These are phyloP conservation scores for Euplexia lucipara DNA, from an alignment of 2,888 invertebrate species.

Conservation along the genomic window DNA sequence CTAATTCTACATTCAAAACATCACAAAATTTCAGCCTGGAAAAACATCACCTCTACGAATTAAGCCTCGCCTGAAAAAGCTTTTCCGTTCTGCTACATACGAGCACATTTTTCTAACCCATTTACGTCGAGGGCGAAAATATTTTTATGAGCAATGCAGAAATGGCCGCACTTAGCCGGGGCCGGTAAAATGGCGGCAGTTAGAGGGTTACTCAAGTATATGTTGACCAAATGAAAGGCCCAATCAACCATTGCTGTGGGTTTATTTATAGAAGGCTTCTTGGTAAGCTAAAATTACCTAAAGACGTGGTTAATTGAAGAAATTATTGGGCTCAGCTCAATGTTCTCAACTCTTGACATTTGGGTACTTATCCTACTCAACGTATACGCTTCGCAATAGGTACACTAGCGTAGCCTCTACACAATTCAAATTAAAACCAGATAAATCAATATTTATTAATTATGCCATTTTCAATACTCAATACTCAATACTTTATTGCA, in stretches of 20 bases:
- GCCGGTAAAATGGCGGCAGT: constrained; percentile 27
- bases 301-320: constrained; percentile 23
- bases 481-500: no score
- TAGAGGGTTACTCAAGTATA: constrained; percentile 28
- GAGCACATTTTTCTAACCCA: constrained; percentile 48
- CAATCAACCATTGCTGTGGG: constrained; percentile 40
- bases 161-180: constrained; percentile 40
- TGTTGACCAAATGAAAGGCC: constrained; percentile 43
- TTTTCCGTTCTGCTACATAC: constrained; percentile 32
- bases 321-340: constrained; percentile 4
- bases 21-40: background rate
- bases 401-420: background rate
- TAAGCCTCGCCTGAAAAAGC: constrained; percentile 27
- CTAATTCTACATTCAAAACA: background rate
- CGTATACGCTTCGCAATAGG: background rate
- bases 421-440: background rate
- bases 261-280: constrained; percentile 46
- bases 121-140: constrained; percentile 43
- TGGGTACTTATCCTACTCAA: background rate
- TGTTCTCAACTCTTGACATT: background rate
- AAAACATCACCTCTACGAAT: constrained; percentile 24
- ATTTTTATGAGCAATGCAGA: constrained; percentile 55
- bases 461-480: no score
- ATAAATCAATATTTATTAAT: no score
- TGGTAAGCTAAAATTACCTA: constrained; percentile 21